A percentile compares a stretch with the other conserved stretches of the same genome.
Conservation (phyloP, 1,140 invertebrate species). For the Homarus americanus region DNA sequence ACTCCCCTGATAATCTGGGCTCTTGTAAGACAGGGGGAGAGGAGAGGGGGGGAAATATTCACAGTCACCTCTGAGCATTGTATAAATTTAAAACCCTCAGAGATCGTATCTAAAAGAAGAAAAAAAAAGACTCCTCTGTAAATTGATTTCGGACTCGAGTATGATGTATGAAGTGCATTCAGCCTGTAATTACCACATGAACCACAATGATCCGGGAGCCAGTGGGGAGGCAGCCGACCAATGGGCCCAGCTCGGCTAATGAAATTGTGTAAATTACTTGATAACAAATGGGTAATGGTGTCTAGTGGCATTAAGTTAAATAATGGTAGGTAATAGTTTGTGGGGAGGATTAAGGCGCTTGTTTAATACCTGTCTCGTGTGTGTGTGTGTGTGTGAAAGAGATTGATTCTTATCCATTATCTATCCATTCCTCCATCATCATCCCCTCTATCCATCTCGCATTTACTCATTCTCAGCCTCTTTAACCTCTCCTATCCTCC, state of each 20-base stretch:
- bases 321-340: background rate
- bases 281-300: slow-evolving; percentile 4
- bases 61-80: background rate
- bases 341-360: no score
- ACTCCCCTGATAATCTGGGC: background rate
- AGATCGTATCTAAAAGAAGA: background rate
- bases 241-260: background rate
- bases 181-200: slow-evolving; percentile 8
- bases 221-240: background rate
- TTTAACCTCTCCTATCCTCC: no score
- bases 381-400: no score
- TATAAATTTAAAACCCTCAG: slow-evolving; percentile 1
- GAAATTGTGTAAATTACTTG: background rate
- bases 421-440: no score
- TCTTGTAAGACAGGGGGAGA: background rate
- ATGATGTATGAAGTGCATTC: slow-evolving; percentile 10
- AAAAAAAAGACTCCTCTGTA: background rate
- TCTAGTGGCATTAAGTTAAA: background rate
- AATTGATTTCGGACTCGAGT: background rate
- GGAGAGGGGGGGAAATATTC: no score
- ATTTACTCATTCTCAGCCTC: no score
- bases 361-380: no score
- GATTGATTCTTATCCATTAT: no score
- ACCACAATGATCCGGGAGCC: background rate
- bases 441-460: no score